Percentiles rank a stretch among this genome's conserved stretches.
These are phyloP conservation scores for Matsumyia berberina DNA, from an alignment of 2,888 invertebrate genomes.

Conservation along the genomic window DNA sequence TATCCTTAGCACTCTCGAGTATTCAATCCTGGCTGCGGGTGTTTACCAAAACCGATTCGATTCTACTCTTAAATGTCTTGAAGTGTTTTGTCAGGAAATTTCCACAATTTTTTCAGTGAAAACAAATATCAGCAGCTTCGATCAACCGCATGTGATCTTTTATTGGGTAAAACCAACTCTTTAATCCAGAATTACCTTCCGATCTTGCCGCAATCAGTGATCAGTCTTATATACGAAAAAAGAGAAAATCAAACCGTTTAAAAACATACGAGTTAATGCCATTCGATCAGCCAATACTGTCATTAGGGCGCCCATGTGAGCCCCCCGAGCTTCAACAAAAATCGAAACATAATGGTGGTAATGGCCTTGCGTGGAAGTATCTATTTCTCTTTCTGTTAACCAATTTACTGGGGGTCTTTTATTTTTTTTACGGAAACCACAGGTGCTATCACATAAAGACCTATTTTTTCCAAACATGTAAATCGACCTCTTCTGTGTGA, in stretches of 20 bases:
- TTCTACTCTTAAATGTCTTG: no score
- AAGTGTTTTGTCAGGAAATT: no score
- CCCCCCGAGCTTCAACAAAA: conserved; percentile 22
- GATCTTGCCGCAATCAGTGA: conserved; percentile 7
- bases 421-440: conserved; percentile 54
- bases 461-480: conserved; percentile 58
- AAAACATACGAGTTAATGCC: conserved; percentile 55
- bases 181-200: conserved; percentile 38
- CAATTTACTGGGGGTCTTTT: conserved; percentile 59
- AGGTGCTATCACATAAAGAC: conserved; percentile 59
- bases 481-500: conserved; percentile 47
- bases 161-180: no score
- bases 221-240: conserved; percentile 27
- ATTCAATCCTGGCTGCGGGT: no score
- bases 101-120: no score
- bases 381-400: conserved; percentile 14
- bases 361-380: conserved; percentile 60
- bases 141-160: neutral
- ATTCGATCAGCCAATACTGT: conserved; percentile 73
- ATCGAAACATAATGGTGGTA: conserved; percentile 58
- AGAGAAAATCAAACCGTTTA: conserved; percentile 52
- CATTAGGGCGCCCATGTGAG: conserved; percentile 52
- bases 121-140: neutral
- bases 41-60: no score
- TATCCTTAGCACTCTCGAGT: no score